A percentile compares a stretch with the other conserved stretches of the same genome.
phyloP scores from a whole-genome alignment of 2,797 vertebrate species.

The Dryobates pubescens region DNA sequence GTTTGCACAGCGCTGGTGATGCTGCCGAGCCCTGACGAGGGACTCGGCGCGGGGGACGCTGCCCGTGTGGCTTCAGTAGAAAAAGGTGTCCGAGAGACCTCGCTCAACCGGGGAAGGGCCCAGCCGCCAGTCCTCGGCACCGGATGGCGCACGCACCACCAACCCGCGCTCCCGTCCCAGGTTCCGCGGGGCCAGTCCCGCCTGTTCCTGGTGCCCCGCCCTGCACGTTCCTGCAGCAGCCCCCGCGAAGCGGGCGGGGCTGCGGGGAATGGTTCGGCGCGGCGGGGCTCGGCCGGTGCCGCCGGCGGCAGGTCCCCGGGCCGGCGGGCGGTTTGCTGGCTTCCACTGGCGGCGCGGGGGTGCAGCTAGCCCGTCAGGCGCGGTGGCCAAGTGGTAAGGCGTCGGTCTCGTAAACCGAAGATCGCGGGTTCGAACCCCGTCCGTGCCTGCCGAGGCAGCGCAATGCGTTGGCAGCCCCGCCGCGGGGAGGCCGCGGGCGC shows the following conservation, averaged over 20 bases:
- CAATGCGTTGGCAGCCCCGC: background rate
- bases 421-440: slow-evolving; percentile 92
- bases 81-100: background rate
- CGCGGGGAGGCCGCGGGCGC: background rate
- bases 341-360: slow-evolving; percentile 74
- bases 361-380: slow-evolving; percentile 82
- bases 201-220: background rate
- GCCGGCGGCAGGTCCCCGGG: background rate
- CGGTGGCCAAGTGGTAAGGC: slow-evolving; percentile 95
- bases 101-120: background rate
- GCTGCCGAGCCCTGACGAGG: background rate
- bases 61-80: background rate
- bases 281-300: background rate
- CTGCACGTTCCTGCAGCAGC: background rate
- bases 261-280: too few relatives aligned
- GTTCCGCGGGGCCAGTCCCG: background rate
- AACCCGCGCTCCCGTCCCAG: background rate
- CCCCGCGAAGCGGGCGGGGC: background rate
- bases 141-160: too few relatives aligned
- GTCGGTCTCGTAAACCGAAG: slow-evolving; percentile 93
- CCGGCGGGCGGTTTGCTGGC: background rate
- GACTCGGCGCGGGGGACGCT: too few relatives aligned
- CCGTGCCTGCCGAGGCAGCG: slow-evolving; percentile 78
- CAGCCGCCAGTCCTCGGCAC: background rate
- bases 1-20: background rate